A percentile compares a stretch with the other conserved stretches of the same genome.
Conservation (phyloP, 2,797 vertebrate species). For the Sebastes miniatus region DNA sequence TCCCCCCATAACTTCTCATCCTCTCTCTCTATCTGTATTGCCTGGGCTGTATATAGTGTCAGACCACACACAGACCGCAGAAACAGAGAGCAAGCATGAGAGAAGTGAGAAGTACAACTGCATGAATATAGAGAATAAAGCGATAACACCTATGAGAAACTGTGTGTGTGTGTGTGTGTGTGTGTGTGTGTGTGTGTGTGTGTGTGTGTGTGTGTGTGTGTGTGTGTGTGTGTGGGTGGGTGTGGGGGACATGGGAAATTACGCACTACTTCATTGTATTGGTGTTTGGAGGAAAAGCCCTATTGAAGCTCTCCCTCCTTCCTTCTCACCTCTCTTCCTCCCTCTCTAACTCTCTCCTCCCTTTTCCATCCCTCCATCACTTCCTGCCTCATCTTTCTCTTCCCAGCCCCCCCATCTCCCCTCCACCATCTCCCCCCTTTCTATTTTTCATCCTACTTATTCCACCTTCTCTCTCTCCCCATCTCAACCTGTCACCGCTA, state of each 20-base stretch:
- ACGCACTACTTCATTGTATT: slow-evolving; percentile 83
- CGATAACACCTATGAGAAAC: slow-evolving; percentile 55
- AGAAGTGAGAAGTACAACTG: slow-evolving; percentile 18
- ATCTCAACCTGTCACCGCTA: slow-evolving; percentile 32
- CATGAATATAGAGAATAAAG: slow-evolving; percentile 12
- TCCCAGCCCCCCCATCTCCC: neutral
- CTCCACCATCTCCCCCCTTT: neutral
- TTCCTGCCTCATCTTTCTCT: slow-evolving; percentile 47
- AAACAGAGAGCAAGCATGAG: slow-evolving; percentile 6
- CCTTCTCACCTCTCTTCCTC: slow-evolving; percentile 76
- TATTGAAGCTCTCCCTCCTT: slow-evolving; percentile 77
- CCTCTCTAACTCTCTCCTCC: slow-evolving; percentile 58
- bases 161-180: too few relatives aligned
- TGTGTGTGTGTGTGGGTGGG: slow-evolving; percentile 26
- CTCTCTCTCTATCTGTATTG: slow-evolving; percentile 16
- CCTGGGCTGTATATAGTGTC: slow-evolving; percentile 11
- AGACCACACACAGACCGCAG: slow-evolving; percentile 57
- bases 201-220: slow-evolving; percentile 19
- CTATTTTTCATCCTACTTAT: slow-evolving; percentile 15
- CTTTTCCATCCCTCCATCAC: slow-evolving; percentile 64
- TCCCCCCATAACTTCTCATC: slow-evolving; percentile 20
- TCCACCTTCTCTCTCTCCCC: slow-evolving; percentile 31
- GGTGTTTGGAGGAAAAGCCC: slow-evolving; percentile 81
- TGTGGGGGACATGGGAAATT: slow-evolving; percentile 75
- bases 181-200: slow-evolving; percentile 20